Conservation (phyloP, 2,888 invertebrate species). For the Drosophila macrothrix region DNA sequence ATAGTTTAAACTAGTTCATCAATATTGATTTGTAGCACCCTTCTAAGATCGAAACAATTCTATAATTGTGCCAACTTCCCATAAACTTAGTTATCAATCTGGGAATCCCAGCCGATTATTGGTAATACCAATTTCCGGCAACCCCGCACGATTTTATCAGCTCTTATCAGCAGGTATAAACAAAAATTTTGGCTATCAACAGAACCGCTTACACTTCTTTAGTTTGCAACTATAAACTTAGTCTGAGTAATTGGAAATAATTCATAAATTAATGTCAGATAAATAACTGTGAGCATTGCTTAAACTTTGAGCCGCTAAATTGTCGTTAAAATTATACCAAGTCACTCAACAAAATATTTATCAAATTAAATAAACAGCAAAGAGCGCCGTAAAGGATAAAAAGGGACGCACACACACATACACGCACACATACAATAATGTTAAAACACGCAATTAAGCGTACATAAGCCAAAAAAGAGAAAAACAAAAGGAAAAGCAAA, state of each 20-base stretch:
- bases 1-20: not conserved
- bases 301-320: constrained; percentile 22
- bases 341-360: constrained; percentile 10
- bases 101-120: not conserved
- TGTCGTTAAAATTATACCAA: constrained; percentile 28
- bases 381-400: constrained; percentile 22
- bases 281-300: not conserved
- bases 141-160: not conserved
- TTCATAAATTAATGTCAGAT: not conserved
- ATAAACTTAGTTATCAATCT: not conserved
- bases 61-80: not conserved
- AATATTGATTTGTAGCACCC: not conserved
- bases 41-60: not conserved
- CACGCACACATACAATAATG: constrained; percentile 1
- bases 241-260: not conserved
- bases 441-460: constrained; percentile 54
- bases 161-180: not conserved
- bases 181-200: not conserved
- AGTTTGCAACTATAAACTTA: not conserved
- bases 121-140: not conserved
- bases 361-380: constrained; percentile 43
- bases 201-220: not conserved
- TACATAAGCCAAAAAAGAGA: constrained; percentile 3
- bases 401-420: not conserved
- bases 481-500: not conserved